These are phyloP conservation scores for Mus spretus DNA, from an alignment of 2,797 vertebrate genomes.

Conservation along the genomic window DNA sequence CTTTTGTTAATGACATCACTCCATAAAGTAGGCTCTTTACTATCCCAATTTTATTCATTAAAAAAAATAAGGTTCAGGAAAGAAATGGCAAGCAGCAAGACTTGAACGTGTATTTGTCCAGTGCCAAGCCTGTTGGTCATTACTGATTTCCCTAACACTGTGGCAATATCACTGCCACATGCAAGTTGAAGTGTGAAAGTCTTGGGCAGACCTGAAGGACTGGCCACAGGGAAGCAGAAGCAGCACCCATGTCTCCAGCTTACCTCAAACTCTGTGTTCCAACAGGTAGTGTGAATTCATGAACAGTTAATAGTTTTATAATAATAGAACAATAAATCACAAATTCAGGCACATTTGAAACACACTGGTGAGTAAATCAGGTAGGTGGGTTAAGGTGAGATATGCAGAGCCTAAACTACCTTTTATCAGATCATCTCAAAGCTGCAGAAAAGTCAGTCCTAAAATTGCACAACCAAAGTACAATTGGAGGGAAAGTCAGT, in stretches of 20 bases:
- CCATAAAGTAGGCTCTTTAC: not conserved
- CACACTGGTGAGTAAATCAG: not conserved
- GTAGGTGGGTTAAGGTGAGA: not conserved
- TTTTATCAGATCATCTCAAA: not conserved
- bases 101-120: not conserved
- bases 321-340: not conserved
- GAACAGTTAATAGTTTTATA: not conserved
- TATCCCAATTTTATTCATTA: not conserved
- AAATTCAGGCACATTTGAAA: not conserved
- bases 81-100: not conserved
- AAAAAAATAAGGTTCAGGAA: not conserved
- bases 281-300: not conserved
- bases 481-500: too few relatives aligned
- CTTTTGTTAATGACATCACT: not conserved
- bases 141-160: too few relatives aligned
- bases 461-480: not conserved
- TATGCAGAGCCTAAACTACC: not conserved
- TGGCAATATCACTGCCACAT: not conserved
- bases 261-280: not conserved
- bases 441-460: not conserved
- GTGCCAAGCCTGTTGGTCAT: not conserved
- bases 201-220: not conserved
- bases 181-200: not conserved
- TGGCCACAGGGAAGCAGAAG: not conserved
- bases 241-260: not conserved